Conservation (phyloP, 2,797 vertebrate genomes). For the Craterocephalus amniculus region DNA sequence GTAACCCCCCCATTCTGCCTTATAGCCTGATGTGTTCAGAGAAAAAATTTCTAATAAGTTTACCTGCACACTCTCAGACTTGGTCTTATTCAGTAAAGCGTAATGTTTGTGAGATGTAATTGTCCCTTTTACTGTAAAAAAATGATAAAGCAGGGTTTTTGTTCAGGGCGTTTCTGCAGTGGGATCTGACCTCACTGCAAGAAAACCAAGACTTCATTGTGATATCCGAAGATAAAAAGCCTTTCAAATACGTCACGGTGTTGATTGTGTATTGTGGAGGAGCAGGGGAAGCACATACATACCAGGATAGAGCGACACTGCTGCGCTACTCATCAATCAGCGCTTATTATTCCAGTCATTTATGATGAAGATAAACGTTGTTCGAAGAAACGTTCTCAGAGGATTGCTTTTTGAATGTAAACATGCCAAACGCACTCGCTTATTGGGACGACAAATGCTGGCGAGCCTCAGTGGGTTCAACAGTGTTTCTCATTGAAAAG, state of each 20-base stretch:
- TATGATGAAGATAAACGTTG: conserved; percentile 33
- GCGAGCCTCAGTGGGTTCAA: conserved; percentile 18
- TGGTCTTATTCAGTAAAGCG: too few relatives aligned
- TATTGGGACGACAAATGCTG: conserved; percentile 29
- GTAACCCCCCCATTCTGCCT: too few relatives aligned
- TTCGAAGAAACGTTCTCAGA: conserved; percentile 21
- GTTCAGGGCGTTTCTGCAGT: background rate
- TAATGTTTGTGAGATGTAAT: background rate
- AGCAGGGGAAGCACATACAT: background rate
- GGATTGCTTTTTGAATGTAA: conserved; percentile 28
- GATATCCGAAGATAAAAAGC: background rate
- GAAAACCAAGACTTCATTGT: background rate
- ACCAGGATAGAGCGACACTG: background rate
- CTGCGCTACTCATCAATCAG: background rate
- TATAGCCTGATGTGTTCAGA: too few relatives aligned
- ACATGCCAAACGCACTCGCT: conserved; percentile 45
- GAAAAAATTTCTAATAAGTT: too few relatives aligned
- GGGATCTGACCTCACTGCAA: background rate
- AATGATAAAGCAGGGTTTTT: background rate
- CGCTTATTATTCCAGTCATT: conserved; percentile 19
- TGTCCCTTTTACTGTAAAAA: background rate
- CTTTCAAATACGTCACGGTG: background rate
- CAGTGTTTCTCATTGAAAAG: conserved; percentile 35
- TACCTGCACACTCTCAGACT: too few relatives aligned
- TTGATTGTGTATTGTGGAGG: background rate